Evolutionary conservation across 2,113 vertebrate species (phyloP).

Genomic region (Scophthalmus maximus): DNA sequence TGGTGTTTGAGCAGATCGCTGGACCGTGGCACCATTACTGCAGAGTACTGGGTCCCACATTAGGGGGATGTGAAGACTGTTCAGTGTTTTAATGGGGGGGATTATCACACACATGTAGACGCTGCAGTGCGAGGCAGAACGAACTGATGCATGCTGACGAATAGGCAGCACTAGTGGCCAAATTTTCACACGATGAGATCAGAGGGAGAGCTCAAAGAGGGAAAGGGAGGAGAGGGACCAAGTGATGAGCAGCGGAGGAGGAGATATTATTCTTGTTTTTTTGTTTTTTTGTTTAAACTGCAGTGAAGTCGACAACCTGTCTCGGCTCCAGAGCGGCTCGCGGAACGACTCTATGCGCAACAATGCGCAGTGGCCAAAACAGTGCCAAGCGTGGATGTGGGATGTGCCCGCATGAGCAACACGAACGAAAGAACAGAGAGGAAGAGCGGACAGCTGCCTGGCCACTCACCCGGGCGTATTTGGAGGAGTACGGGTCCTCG

Average conservation of each 20-base stretch:
- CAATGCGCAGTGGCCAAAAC: constrained; percentile 40
- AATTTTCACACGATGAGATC: too few relatives aligned
- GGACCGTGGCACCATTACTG: background rate
- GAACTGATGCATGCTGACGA: too few relatives aligned
- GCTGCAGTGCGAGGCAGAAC: background rate
- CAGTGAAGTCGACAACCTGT: constrained; percentile 3
- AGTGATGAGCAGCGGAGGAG: background rate
- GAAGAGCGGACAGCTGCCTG: background rate
- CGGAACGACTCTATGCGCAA: constrained; percentile 33
- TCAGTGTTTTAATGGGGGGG: background rate
- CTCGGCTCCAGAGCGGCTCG: background rate
- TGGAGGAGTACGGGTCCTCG: constrained; percentile 97
- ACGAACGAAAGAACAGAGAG: background rate
- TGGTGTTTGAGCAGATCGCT: background rate
- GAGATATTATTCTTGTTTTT: too few relatives aligned
- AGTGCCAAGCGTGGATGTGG: constrained; percentile 18
- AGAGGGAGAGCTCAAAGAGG: constrained; percentile 1
- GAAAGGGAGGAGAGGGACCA: background rate
- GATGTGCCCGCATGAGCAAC: background rate
- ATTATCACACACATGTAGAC: too few relatives aligned
- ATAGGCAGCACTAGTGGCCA: too few relatives aligned
- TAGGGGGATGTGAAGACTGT: background rate
- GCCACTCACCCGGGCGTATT: constrained; percentile 90
- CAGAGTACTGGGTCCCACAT: background rate
- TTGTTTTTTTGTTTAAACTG: too few relatives aligned